Evolutionary conservation across 2,888 invertebrate genomes (phyloP).

Genomic region (Ichneumoninae sp.): DNA sequence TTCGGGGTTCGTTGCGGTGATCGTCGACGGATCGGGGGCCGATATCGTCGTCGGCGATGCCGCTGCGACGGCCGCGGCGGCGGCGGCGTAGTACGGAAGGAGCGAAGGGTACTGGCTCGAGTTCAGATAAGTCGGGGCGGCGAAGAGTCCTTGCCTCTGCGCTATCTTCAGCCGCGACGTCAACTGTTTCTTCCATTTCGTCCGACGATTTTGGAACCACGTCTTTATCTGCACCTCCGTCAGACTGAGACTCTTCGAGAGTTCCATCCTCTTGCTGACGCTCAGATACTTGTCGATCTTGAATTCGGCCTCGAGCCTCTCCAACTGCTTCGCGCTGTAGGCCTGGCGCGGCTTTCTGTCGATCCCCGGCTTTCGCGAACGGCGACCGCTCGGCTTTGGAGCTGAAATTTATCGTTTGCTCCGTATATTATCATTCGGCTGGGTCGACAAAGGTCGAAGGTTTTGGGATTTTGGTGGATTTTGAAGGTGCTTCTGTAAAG

Average conservation of each 20-base stretch:
- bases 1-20: slow-evolving; percentile 30
- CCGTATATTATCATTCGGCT: neutral
- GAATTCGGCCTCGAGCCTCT: slow-evolving; percentile 96
- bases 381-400: slow-evolving; percentile 91
- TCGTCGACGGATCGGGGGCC: slow-evolving; percentile 15
- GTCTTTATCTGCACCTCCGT: slow-evolving; percentile 99
- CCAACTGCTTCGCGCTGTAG: slow-evolving; percentile 97
- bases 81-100: slow-evolving; percentile 86
- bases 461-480: neutral
- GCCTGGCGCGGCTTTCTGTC: slow-evolving; percentile 98
- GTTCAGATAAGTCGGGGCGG: slow-evolving; percentile 88
- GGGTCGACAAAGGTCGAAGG: neutral
- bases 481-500: neutral
- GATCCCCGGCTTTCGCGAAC: slow-evolving; percentile 94
- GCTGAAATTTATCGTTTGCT: slow-evolving; percentile 85
- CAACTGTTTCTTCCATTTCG: slow-evolving; percentile 99
- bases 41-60: slow-evolving; percentile 32
- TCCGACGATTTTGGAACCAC: slow-evolving; percentile 97
- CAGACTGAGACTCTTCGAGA: slow-evolving; percentile 94
- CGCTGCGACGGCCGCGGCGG: slow-evolving; percentile 83
- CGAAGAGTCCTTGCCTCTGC: slow-evolving; percentile 92
- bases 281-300: slow-evolving; percentile 98
- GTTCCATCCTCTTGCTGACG: slow-evolving; percentile 97
- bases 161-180: slow-evolving; percentile 95
- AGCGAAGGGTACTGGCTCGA: slow-evolving; percentile 87